These are phyloP conservation scores for Sciurus vulgaris DNA, from an alignment of 2,797 vertebrate genomes.

Conservation along the genomic window DNA sequence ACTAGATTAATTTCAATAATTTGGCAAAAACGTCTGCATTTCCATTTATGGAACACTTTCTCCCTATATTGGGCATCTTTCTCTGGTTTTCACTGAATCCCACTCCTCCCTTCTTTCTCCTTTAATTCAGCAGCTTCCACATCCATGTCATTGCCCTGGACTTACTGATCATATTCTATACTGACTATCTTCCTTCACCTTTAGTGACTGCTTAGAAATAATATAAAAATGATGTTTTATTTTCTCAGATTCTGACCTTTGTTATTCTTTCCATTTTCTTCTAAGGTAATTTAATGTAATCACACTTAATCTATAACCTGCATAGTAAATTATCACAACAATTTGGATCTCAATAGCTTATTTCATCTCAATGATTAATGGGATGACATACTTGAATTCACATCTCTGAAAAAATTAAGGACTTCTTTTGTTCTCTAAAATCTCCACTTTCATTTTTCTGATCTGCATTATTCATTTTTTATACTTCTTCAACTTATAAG, in stretches of 20 bases:
- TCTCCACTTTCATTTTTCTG: neutral
- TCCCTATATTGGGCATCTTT: neutral
- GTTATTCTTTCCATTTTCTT: slow-evolving; percentile 11
- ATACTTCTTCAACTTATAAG: neutral
- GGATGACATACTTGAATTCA: slow-evolving; percentile 36
- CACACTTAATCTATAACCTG: neutral
- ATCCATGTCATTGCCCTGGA: neutral
- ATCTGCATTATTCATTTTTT: slow-evolving; percentile 20
- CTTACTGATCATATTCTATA: neutral
- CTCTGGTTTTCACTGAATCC: neutral
- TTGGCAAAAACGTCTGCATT: neutral
- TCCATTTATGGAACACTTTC: neutral
- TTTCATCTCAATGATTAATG: slow-evolving; percentile 8
- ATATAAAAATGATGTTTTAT: neutral
- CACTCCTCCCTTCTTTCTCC: neutral
- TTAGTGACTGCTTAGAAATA: neutral
- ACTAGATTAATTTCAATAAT: neutral
- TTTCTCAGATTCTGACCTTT: neutral
- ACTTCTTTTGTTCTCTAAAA: neutral
- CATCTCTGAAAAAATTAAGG: slow-evolving; percentile 39
- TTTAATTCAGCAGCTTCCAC: neutral
- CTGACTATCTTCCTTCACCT: neutral
- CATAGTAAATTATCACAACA: slow-evolving; percentile 14
- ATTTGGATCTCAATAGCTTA: neutral
- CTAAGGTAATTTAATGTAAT: neutral